Percentiles rank a stretch among this genome's conserved stretches.
These are phyloP conservation scores for Xenopus petersii DNA, from an alignment of 2,797 vertebrate genomes.

Conservation along the genomic window DNA sequence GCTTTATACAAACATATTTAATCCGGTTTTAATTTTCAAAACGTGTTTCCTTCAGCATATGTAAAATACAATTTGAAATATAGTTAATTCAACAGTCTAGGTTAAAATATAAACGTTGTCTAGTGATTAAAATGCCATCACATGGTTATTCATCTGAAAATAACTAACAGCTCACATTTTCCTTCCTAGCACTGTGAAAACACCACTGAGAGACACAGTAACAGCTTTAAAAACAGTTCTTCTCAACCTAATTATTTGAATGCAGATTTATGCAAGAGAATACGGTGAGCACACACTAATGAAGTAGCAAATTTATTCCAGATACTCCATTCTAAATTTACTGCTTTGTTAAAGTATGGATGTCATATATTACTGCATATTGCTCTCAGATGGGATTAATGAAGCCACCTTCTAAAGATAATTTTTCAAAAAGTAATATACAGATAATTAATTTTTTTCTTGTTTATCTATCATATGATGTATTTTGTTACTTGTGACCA, in stretches of 20 bases:
- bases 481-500: background rate
- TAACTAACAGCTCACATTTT: background rate
- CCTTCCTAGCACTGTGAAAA: constrained; percentile 16
- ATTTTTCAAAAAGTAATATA: constrained; percentile 20
- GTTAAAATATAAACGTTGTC: no score
- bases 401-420: constrained; percentile 15
- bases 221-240: background rate
- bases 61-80: no score
- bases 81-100: no score
- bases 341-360: constrained; percentile 23
- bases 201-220: background rate
- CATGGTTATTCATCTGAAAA: no score
- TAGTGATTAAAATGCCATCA: no score
- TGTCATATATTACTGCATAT: constrained; percentile 22
- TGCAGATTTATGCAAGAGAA: constrained; percentile 24
- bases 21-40: no score
- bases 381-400: constrained; percentile 18
- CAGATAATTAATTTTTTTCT: constrained; percentile 3
- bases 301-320: constrained; percentile 34
- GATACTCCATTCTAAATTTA: constrained; percentile 14
- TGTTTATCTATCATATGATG: background rate
- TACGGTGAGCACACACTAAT: constrained; percentile 13
- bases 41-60: no score
- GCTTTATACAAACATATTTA: no score
- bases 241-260: constrained; percentile 8